phyloP scores from a whole-genome alignment of 2,888 invertebrate genomes.

The Callyntrura sp. region DNA sequence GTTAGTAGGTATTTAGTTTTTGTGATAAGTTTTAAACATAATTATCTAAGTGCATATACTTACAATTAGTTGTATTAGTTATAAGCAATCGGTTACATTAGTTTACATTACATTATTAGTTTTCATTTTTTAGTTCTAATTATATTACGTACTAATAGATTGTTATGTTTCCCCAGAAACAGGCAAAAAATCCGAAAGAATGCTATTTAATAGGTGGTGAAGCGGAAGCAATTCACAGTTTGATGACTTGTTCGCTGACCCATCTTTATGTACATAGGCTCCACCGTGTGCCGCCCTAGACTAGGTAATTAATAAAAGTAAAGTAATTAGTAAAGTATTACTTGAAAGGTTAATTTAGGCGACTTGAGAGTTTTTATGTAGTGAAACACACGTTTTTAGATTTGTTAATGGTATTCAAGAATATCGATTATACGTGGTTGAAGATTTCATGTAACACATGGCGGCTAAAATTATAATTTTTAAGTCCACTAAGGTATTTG shows the following conservation, averaged over 20 bases:
- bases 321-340: conserved; percentile 33
- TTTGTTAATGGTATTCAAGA: not conserved
- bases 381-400: not conserved
- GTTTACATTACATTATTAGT: no score
- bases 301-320: conserved; percentile 18
- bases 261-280: conserved; percentile 73
- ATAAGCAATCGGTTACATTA: no score
- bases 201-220: conserved; percentile 75
- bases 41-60: no score
- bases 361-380: conserved; percentile 11
- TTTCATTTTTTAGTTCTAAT: conserved; percentile 2
- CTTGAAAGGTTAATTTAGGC: not conserved
- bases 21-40: not conserved
- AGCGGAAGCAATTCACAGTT: conserved; percentile 23
- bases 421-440: not conserved
- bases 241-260: conserved; percentile 49
- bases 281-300: conserved; percentile 59
- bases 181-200: conserved; percentile 72
- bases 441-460: not conserved
- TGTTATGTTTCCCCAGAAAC: conserved; percentile 56
- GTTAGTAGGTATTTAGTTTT: no score
- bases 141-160: conserved; percentile 20
- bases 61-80: no score
- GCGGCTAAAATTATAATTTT: not conserved
- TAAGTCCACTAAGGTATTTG: no score